These are phyloP conservation scores for Odontothrips loti DNA, from an alignment of 2,888 invertebrate species.

Conservation along the genomic window DNA sequence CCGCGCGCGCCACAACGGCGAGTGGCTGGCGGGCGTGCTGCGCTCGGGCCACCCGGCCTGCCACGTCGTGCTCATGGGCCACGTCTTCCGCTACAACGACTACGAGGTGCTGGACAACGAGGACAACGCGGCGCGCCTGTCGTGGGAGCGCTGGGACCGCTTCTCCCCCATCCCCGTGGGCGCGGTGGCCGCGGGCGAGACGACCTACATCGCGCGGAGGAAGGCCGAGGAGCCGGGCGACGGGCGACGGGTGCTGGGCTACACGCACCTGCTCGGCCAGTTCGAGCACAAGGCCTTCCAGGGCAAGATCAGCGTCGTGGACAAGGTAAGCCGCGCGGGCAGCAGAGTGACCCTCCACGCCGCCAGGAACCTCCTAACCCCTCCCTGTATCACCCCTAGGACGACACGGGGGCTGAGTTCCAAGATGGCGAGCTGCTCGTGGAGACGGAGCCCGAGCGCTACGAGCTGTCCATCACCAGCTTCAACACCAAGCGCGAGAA, in stretches of 20 bases:
- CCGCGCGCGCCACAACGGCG: conserved; percentile 65
- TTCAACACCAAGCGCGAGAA: conserved; percentile 55
- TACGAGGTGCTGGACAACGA: conserved; percentile 75
- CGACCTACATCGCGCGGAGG: conserved; percentile 48
- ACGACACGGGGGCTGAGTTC: conserved; percentile 55
- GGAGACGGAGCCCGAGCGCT: conserved; percentile 73
- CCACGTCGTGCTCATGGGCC: conserved; percentile 39
- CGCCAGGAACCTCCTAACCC: too few relatives aligned
- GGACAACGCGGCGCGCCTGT: conserved; percentile 69
- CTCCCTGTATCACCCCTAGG: conserved; percentile 37
- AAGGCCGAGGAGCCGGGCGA: conserved; percentile 37
- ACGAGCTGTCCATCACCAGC: conserved; percentile 66
- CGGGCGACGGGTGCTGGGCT: conserved; percentile 41
- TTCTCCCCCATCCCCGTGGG: conserved; percentile 63
- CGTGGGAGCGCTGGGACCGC: conserved; percentile 72
- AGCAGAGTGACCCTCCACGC: neutral
- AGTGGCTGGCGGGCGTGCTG: conserved; percentile 69
- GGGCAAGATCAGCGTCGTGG: conserved; percentile 65
- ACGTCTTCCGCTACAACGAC: conserved; percentile 40
- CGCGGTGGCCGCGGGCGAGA: conserved; percentile 58
- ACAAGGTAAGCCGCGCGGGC: conserved; percentile 49
- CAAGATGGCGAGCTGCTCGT: conserved; percentile 70
- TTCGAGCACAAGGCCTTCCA: conserved; percentile 59
- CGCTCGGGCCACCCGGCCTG: conserved; percentile 49
- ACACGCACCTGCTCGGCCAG: conserved; percentile 64